Evolutionary conservation across 2,888 invertebrate species (phyloP).

Genomic region (Erynnis tages): DNA sequence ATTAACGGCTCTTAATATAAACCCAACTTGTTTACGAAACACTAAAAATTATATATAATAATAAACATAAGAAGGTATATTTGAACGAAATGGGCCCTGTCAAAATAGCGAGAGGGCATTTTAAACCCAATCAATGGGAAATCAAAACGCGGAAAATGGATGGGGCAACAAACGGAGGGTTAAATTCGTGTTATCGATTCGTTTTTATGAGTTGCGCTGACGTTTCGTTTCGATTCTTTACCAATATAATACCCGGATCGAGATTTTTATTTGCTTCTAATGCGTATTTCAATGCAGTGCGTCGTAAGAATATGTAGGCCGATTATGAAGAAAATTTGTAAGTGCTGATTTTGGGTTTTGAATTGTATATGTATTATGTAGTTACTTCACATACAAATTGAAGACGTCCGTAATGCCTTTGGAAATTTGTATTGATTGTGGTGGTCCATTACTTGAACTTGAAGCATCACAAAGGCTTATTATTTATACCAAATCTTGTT

Average conservation of each 20-base stretch:
- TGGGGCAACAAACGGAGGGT: conserved; percentile 74
- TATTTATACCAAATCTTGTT: too few relatives aligned
- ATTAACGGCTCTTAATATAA: too few relatives aligned
- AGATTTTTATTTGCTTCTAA: conserved; percentile 31
- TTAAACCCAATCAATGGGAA: conserved; percentile 79
- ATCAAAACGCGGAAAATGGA: conserved; percentile 79
- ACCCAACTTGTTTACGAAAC: too few relatives aligned
- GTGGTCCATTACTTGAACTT: too few relatives aligned
- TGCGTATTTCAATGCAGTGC: conserved; percentile 7
- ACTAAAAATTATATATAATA: neutral
- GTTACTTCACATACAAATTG: too few relatives aligned
- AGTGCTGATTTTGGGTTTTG: neutral
- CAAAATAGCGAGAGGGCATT: conserved; percentile 71
- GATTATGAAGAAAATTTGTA: neutral
- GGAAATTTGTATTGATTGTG: too few relatives aligned
- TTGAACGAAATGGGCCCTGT: conserved; percentile 50
- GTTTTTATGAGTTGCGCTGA: conserved; percentile 75
- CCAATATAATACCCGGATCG: conserved; percentile 30
- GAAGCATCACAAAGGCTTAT: too few relatives aligned
- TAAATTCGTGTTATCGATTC: conserved; percentile 76
- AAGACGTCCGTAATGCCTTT: too few relatives aligned
- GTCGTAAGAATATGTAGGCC: conserved; percentile 3
- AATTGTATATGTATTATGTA: too few relatives aligned
- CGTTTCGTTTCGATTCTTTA: conserved; percentile 59
- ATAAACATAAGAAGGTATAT: conserved; percentile 47